Evolutionary conservation across 1,140 invertebrate species (phyloP), one percentile per base, ranked within the genome.

Genomic region (Apis dorsata): DNA sequence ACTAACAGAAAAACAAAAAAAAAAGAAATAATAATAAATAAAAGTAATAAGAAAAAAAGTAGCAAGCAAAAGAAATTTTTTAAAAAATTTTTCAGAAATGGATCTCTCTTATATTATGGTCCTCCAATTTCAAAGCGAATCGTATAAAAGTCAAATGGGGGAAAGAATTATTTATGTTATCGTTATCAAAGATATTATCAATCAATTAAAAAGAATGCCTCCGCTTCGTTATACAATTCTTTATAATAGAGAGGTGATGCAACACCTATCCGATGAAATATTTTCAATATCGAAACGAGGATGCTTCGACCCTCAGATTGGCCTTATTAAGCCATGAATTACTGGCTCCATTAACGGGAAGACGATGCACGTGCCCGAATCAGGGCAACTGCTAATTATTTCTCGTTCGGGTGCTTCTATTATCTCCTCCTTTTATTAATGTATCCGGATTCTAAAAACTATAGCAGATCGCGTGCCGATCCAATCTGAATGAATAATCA

Each of bases 331-430:
- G 9, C 57, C 28, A 71, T 72, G 57, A 79, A 72, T 79, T 72
- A 79, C 24, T 79, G 78, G 24, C n/a, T 55, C 57, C 68, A n/a
- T 79, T 72, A 21, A 9, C 17, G 24, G 68, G 19, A 34, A 62
- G 49, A 28, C 28, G 51, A 51, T 17, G 68, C 78, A 62, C 78
- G 78, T 72, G 63, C 13, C 9, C 68, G 24, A 79, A 79, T 68
- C 78, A 72, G 68, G 78, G 57, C 78, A 79, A 79, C 44, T 51
- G 68, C 24, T 72, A 79, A 79, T 79, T 72, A 79, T 11, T 60
- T 51, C 69, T 70, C 57, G 44, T 79, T 72, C 44, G 66, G 3
- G 19, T 70, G 68, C n/a, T 15, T 69, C 68, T 60, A 79, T 79
- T 60, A 34, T 62, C 44, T 12, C 15, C 21, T 24, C 34, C 34